phyloP scores from a whole-genome alignment of 2,113 vertebrate species.

The Gymnarchus niloticus region DNA sequence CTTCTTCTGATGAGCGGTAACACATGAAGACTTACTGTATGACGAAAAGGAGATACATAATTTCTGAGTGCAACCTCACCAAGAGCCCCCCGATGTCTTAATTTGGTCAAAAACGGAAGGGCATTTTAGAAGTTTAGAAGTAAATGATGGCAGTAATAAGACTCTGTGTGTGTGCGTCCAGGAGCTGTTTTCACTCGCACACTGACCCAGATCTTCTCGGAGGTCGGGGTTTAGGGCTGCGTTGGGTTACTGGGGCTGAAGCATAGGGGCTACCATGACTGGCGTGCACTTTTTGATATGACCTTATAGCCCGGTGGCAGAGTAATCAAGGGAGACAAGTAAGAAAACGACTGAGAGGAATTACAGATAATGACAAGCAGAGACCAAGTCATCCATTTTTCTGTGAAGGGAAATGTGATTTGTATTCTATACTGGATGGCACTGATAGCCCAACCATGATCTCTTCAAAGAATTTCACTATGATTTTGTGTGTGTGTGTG shows the following conservation, averaged over 20 bases:
- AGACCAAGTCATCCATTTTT: too few relatives aligned
- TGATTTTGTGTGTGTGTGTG: neutral
- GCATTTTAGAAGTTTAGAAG: neutral
- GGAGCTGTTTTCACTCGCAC: constrained; percentile 50
- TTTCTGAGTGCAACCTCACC: neutral
- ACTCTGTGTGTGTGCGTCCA: constrained; percentile 38
- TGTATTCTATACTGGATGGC: too few relatives aligned
- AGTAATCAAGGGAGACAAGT: neutral
- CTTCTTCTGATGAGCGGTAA: neutral
- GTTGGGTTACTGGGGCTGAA: constrained; percentile 27
- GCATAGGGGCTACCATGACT: constrained; percentile 35
- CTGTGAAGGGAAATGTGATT: too few relatives aligned
- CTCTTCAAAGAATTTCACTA: neutral
- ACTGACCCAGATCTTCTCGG: constrained; percentile 39
- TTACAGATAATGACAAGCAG: neutral
- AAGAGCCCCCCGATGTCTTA: neutral
- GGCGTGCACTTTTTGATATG: neutral
- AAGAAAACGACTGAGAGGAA: neutral
- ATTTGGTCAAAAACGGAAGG: neutral
- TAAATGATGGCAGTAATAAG: neutral
- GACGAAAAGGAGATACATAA: neutral
- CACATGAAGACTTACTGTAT: neutral
- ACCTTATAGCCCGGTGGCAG: neutral
- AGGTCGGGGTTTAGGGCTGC: too few relatives aligned
- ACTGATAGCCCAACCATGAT: neutral